phyloP scores from a whole-genome alignment of 1,140 invertebrate species.

The Pseudomyrmex dendroicus region DNA sequence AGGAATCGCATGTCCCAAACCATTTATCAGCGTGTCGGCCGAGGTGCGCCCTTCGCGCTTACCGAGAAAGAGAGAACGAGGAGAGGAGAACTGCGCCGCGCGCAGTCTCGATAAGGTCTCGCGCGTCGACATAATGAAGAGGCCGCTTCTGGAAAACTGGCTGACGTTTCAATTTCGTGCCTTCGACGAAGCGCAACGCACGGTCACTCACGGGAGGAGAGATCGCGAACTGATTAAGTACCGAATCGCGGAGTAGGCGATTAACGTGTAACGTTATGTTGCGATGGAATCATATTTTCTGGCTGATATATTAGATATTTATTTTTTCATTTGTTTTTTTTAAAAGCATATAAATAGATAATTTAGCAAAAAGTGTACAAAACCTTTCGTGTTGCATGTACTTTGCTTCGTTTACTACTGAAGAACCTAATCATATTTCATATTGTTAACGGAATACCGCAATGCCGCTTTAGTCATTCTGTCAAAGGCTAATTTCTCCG shows the following conservation, averaged over 20 bases:
- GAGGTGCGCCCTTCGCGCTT: slow-evolving; percentile 56
- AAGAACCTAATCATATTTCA: slow-evolving; percentile 5
- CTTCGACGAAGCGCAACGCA: slow-evolving; percentile 32
- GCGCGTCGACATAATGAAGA: slow-evolving; percentile 67
- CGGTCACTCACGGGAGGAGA: slow-evolving; percentile 6
- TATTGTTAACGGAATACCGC: slow-evolving; percentile 29
- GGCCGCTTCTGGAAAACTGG: slow-evolving; percentile 65
- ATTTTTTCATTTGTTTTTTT: not conserved
- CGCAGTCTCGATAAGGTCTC: slow-evolving; percentile 63
- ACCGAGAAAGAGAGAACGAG: slow-evolving; percentile 7
- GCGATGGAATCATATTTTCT: slow-evolving; percentile 22
- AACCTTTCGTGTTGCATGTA: not conserved
- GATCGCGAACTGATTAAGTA: slow-evolving; percentile 38
- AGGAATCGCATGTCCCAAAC: slow-evolving; percentile 74
- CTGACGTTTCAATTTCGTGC: slow-evolving; percentile 67
- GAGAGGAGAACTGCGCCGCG: slow-evolving; percentile 7
- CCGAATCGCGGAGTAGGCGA: not conserved
- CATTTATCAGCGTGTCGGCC: slow-evolving; percentile 70
- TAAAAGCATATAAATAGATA: slow-evolving; percentile 8
- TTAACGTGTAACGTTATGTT: not conserved
- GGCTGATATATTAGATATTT: not conserved
- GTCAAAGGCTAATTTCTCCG: slow-evolving; percentile 37
- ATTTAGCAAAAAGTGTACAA: slow-evolving; percentile 11
- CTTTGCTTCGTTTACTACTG: not conserved
- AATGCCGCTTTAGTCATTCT: slow-evolving; percentile 5